Evolutionary conservation across 2,113 vertebrate genomes (phyloP), one percentile per base, ranked within the genome.

Genomic region (Excalfactoria chinensis): DNA sequence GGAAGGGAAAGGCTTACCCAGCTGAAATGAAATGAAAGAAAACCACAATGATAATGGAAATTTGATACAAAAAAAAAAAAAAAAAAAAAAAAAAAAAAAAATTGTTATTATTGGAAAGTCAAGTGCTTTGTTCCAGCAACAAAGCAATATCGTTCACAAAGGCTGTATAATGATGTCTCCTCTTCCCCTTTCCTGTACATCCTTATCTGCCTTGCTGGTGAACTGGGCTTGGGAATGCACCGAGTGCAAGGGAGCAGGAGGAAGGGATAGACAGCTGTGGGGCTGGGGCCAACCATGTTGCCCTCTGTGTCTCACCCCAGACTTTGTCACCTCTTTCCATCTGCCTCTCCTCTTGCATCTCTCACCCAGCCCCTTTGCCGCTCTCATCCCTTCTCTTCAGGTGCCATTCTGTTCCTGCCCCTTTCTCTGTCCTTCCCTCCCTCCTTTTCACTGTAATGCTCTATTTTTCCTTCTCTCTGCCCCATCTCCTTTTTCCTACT

Each of bases 21-120:
- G 80, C 55, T 15, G 28, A 85, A 84, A 88, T 16, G 19, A 97
- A 96, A 94, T 94, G 87, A 95, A 80, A 55, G 74, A 53, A 96
- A 92, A 35, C 76, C 83, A 84, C 93, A 83, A 53, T 0, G 3
- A 84, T 75, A 79, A 76, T 93, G 76, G 77, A 96, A 97, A 96
- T 96, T 95, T 93, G 95, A 95, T 95, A 95, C 51, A 91, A 84
- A 70, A 60, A 26, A 51, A 51, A 74, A 82, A 78, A 46, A 9
- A 86, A 81, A 68, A 78, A 84, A 60, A 60, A 46, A 78, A 55
- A 77, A 43, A 66, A 85, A 35, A 17, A 60, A 64, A 75, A 41
- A 84, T 88, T 91, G 71, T 95, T 96, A 91, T 92, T 88, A 94
- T 85, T 95, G 89, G 74, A 93, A 96, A 97, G 85, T 80, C 4